A percentile compares a stretch with the other conserved stretches of the same genome.
phyloP scores from a whole-genome alignment of 2,888 invertebrate genomes.

The Machimus rusticus region DNA sequence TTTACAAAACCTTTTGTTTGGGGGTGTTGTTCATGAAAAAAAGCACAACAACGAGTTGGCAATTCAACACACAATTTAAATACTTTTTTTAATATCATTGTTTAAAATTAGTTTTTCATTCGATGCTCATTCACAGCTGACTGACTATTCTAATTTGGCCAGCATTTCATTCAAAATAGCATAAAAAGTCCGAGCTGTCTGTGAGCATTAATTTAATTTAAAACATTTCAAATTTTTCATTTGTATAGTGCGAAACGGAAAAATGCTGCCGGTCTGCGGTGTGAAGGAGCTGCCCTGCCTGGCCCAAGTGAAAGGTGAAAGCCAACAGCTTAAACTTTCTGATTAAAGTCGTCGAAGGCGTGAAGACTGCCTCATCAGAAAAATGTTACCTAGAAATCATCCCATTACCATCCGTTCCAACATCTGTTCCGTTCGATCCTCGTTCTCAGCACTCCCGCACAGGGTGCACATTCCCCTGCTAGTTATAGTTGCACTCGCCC shows the following conservation, averaged over 20 bases:
- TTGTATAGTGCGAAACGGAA: constrained; percentile 58
- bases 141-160: neutral
- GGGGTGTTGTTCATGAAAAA: no score
- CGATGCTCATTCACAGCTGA: neutral
- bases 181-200: neutral
- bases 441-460: neutral
- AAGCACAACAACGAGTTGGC: no score
- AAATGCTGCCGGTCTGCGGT: constrained; percentile 66
- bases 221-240: neutral
- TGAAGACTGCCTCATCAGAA: neutral
- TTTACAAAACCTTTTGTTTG: no score
- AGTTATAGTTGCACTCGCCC: neutral
- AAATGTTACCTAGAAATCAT: neutral
- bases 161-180: neutral
- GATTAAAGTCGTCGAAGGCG: constrained; percentile 32
- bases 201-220: neutral
- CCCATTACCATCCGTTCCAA: neutral
- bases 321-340: constrained; percentile 43
- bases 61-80: no score
- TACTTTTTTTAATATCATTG: neutral
- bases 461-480: neutral
- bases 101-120: neutral
- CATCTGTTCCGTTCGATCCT: neutral
- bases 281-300: constrained; percentile 71
- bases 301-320: constrained; percentile 66